Percentiles rank a stretch among this genome's conserved stretches.
phyloP scores from a whole-genome alignment of 2,888 invertebrate genomes.

The Philereme transversata region DNA sequence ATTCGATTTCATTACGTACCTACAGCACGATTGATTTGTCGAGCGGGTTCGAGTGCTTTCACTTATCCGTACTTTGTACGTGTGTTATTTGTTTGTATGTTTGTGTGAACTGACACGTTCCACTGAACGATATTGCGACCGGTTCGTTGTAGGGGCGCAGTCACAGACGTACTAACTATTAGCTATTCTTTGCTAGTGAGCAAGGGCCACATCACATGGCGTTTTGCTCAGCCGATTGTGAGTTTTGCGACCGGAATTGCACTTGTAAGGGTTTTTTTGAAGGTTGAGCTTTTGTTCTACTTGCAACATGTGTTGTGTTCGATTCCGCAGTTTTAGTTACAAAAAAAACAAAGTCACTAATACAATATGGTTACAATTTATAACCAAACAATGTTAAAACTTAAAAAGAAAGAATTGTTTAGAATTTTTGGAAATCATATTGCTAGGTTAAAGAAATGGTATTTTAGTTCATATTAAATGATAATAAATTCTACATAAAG shows the following conservation, averaged over 20 bases:
- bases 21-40: constrained; percentile 32
- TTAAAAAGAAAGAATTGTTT: too few relatives aligned
- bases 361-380: too few relatives aligned
- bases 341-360: too few relatives aligned
- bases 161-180: constrained; percentile 2
- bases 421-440: too few relatives aligned
- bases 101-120: constrained; percentile 42
- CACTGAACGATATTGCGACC: constrained; percentile 59
- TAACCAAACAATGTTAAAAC: too few relatives aligned
- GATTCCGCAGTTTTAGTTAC: too few relatives aligned
- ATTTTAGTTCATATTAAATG: too few relatives aligned
- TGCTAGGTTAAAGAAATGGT: too few relatives aligned
- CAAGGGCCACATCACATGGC: constrained; percentile 29
- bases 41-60: constrained; percentile 49
- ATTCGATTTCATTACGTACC: constrained; percentile 21
- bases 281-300: too few relatives aligned
- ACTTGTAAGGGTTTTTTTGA: constrained; percentile 7
- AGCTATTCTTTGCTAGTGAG: constrained; percentile 2
- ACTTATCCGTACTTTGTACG: constrained; percentile 44
- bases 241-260: constrained; percentile 9
- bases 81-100: constrained; percentile 32
- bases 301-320: too few relatives aligned
- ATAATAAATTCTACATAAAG: too few relatives aligned
- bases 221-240: constrained; percentile 4
- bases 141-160: constrained; percentile 35